Percentiles rank a stretch among this genome's conserved stretches.
Conservation (phyloP, 2,113 vertebrate genomes). For the Cheirogaleus medius region DNA sequence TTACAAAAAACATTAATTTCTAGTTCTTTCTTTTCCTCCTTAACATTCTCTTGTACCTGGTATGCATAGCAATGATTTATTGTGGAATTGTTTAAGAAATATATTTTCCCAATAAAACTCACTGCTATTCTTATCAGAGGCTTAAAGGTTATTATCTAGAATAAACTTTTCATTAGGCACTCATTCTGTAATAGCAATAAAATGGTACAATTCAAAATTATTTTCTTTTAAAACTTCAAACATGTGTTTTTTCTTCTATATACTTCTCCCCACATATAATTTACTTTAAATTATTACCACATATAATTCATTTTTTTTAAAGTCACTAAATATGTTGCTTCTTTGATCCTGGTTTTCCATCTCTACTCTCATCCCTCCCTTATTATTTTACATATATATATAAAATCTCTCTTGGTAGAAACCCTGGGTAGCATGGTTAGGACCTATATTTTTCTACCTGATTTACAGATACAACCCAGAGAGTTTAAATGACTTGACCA, state of each 20-base stretch:
- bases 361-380: not conserved
- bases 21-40: not conserved
- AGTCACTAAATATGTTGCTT: not conserved
- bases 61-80: not conserved
- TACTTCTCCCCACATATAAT: not conserved
- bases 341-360: not conserved
- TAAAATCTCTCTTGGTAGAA: not conserved
- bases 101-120: not conserved
- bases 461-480: not conserved
- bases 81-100: not conserved
- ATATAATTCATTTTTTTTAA: not conserved
- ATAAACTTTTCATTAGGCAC: not conserved
- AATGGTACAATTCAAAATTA: not conserved
- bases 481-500: not conserved
- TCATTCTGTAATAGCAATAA: not conserved
- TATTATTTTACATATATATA: not conserved
- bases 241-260: not conserved
- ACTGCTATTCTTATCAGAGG: not conserved
- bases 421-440: not conserved
- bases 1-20: not conserved
- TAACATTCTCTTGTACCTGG: not conserved
- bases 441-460: not conserved
- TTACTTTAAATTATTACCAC: not conserved
- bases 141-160: not conserved
- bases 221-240: constrained; percentile 19